Conservation (phyloP, 1,140 invertebrate genomes). For the Temnothorax curvispinosus region DNA sequence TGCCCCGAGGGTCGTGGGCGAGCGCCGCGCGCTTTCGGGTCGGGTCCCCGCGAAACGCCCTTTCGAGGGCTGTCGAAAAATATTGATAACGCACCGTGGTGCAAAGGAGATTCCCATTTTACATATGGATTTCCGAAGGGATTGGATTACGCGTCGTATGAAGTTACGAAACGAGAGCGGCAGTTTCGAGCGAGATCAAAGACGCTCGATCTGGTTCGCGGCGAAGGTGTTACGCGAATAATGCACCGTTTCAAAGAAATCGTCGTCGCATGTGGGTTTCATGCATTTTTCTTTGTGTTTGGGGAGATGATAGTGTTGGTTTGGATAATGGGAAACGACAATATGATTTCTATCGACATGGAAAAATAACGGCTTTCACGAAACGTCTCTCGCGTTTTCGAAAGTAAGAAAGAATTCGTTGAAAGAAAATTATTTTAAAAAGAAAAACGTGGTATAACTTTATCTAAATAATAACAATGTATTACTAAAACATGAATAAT, state of each 20-base stretch:
- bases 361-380: not conserved
- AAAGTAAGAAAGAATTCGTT: not conserved
- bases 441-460: not conserved
- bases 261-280: not conserved
- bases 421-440: not conserved
- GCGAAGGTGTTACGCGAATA: conserved; percentile 39
- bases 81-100: conserved; percentile 46
- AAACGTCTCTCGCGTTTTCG: not conserved
- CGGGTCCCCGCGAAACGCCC: not conserved
- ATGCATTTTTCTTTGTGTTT: not conserved
- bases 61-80: conserved; percentile 45
- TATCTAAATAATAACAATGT: not conserved
- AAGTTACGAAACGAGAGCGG: conserved; percentile 18
- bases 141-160: conserved; percentile 37
- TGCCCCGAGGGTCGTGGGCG: conserved; percentile 11
- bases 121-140: conserved; percentile 45
- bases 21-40: not conserved
- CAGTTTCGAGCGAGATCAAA: conserved; percentile 50
- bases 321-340: conserved; percentile 12
- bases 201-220: conserved; percentile 6
- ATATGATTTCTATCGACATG: not conserved
- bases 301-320: not conserved
- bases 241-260: conserved; percentile 26
- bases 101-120: conserved; percentile 43
- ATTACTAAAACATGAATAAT: not conserved